Evolutionary conservation across 1,140 invertebrate species (phyloP), one percentile per base, ranked within the genome.

Genomic region (Trichonephila inaurata): DNA sequence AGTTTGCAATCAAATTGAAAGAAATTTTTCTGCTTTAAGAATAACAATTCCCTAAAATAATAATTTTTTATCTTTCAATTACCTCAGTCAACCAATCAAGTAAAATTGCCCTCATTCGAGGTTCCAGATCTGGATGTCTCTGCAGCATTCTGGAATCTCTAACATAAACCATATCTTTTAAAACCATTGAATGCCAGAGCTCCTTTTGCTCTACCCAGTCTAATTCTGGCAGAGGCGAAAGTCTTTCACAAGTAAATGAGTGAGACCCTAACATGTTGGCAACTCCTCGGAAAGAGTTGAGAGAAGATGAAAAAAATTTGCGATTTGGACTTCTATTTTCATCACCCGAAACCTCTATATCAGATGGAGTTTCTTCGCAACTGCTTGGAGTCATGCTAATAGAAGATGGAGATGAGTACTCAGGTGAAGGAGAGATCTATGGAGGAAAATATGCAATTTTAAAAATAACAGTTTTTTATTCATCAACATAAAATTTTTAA

Each of bases 31-130:
- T 40, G 2, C 4, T 4, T 40, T 3, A 40, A 40, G 33, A 40
- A 40, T 40, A 40, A 40, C 2, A 40, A 40, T 3, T 3, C 33
- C 4, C 4, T 40, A 40, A 40, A 40, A 40, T 40, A 40, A 40
- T n/a, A 40, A 40, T 40, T 40, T 40, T 40, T 40, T 40, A 40
- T 40, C 33, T 40, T 40, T 51, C 51, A 89, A n/a, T n/a, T 77
- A 98, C 97, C 97, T 99, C 99, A 96, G 98, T 99, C 33, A 99
- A 96, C 99, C 99, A 99, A 95, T 99, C 99, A 83, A 99, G 96
- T 12, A 99, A 96, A 94, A 99, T 99, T 69, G 98, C 97, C 95
- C 99, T 97, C 99, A 99, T 99, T 92, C 98, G 96, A 19, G 98
- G 97, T 95, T 98, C 97, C 92, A 99, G 96, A 51, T 97, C 97